phyloP scores from a whole-genome alignment of 2,113 vertebrate genomes.

The Cyprinodon variegatus region DNA sequence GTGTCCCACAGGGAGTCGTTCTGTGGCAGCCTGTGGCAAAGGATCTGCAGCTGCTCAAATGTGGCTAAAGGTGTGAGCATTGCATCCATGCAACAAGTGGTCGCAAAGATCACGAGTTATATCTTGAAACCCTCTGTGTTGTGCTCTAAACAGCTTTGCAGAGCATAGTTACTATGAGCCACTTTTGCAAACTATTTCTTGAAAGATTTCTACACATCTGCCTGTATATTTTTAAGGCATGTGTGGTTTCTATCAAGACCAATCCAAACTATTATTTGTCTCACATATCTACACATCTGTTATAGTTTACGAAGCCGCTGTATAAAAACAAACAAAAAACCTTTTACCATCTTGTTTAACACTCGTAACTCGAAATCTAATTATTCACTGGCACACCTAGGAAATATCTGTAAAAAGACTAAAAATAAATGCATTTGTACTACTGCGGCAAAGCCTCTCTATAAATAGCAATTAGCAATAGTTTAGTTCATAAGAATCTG shows the following conservation, averaged over 20 bases:
- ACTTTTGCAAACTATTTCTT: not conserved
- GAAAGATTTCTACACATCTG: not conserved
- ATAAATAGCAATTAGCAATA: not conserved
- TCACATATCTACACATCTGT: not conserved
- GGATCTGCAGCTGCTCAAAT: constrained; percentile 60
- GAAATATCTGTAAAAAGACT: not conserved
- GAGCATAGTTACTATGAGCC: not conserved
- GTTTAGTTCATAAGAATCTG: not conserved
- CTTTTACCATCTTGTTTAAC: not conserved
- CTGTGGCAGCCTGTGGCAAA: constrained; percentile 58
- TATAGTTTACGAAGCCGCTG: not conserved
- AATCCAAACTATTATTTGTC: not conserved
- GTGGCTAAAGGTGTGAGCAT: constrained; percentile 35
- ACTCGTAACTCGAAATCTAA: not conserved
- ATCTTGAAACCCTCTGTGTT: not conserved
- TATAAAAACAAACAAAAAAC: not conserved
- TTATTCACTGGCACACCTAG: no score
- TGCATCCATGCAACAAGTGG: not conserved
- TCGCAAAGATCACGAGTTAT: not conserved
- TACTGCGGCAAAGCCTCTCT: not conserved
- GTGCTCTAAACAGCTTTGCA: not conserved
- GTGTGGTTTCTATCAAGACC: not conserved
- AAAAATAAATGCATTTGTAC: not conserved
- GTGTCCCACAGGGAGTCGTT: constrained; percentile 57
- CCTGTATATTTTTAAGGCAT: no score